Evolutionary conservation across 2,113 vertebrate species (phyloP), one percentile per base, ranked within the genome.

Genomic region (Scartelaos histophorus): DNA sequence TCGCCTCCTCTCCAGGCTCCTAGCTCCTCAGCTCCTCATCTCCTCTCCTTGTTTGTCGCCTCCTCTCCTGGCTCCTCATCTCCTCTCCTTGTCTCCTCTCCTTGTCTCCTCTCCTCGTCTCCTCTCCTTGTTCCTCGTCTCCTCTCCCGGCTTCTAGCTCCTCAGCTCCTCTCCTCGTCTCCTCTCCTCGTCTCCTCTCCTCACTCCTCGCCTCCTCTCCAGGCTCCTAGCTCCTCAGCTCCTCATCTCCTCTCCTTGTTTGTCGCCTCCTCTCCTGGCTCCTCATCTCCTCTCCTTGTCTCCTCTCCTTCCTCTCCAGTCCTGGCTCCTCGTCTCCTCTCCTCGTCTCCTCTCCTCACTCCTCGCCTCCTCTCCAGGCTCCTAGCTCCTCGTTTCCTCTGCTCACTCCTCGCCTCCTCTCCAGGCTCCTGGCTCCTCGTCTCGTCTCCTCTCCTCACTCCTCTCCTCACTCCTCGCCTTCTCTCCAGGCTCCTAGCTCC

Each of bases 81-180:
- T 80, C 80, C 81, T 80, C 80, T 84, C 78, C 78, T 83, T 22
- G 35, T 66, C 68, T 74, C 75, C 66, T 81, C 53, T 66, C 65
- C 68, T 83, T 75, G 12, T 1, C 7, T 46, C 7, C 45, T 46
- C 45, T 46, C 45, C 45, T 46, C 2, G 45, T 46, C 12, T 46
- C 7, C 45, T 46, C 45, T 46, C 45, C 45, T 46, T 3, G 34
- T 6, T 46, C n/a, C n/a, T n/a, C n/a, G n/a, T 9, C 7, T 46
- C 45, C 45, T 46, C 45, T 46, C 45, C 45, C n/a, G n/a, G n/a
- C n/a, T n/a, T n/a, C n/a, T 46, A 46, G 45, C 12, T 46, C 45
- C 45, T 46, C 45, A 9, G 5, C 45, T 46, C 7, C 45, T 46
- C 12, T 46, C 7, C 3, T 46, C 11, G 34, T 35, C 34, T 35